These are phyloP conservation scores for Poeciliopsis prolifica DNA, from an alignment of 2,113 vertebrate species.

Conservation along the genomic window DNA sequence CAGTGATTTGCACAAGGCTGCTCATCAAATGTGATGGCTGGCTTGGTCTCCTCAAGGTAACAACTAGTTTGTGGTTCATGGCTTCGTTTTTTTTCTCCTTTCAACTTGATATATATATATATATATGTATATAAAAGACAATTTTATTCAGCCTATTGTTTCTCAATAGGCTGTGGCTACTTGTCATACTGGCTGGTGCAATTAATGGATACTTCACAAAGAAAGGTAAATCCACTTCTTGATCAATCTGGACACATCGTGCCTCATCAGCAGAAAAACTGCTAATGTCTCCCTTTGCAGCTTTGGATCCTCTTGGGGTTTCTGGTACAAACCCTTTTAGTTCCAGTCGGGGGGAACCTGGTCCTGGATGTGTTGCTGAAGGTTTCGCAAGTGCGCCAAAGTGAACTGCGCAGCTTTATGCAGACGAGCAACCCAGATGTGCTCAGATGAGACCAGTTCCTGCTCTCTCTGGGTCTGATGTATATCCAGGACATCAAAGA, in stretches of 20 bases:
- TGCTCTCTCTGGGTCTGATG: neutral
- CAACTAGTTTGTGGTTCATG: neutral
- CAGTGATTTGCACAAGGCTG: neutral
- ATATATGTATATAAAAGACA: too few relatives aligned
- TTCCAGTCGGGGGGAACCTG: neutral
- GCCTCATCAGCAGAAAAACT: neutral
- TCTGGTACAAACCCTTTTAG: neutral
- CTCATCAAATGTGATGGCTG: slow-evolving; percentile 23
- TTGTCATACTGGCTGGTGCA: slow-evolving; percentile 27
- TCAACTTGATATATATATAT: too few relatives aligned
- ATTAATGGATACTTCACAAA: neutral
- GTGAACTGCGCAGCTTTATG: neutral
- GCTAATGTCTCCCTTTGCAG: neutral
- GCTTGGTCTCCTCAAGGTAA: slow-evolving; percentile 10
- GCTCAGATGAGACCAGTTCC: neutral
- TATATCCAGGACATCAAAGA: neutral
- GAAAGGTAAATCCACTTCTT: slow-evolving; percentile 20
- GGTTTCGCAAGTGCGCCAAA: neutral
- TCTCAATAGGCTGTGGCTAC: slow-evolving; percentile 18
- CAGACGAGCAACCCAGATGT: slow-evolving; percentile 1
- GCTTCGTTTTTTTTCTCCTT: too few relatives aligned
- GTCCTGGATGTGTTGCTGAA: neutral
- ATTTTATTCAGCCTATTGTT: too few relatives aligned
- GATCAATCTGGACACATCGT: neutral
- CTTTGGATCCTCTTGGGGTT: neutral